Percentiles rank a stretch among this genome's conserved stretches.
These are phyloP conservation scores for Miichthys miiuy DNA, from an alignment of 2,797 vertebrate species.

Conservation along the genomic window DNA sequence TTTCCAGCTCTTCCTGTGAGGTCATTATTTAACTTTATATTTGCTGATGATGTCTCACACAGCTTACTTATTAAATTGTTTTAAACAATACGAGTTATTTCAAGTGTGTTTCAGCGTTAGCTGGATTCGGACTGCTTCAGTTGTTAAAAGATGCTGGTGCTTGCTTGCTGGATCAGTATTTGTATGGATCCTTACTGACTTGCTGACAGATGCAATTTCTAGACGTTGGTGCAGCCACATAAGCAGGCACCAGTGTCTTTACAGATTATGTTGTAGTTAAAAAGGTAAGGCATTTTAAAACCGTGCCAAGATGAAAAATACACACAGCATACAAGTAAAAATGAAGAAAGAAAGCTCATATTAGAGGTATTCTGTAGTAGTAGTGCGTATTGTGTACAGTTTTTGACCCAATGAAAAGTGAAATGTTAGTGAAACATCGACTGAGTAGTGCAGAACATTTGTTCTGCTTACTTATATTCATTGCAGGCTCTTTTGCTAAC, in stretches of 20 bases:
- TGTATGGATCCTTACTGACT: neutral
- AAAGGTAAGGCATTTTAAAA: neutral
- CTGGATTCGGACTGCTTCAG: neutral
- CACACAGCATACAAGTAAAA: neutral
- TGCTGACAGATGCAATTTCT: slow-evolving; percentile 15
- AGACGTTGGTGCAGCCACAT: neutral
- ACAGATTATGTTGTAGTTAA: neutral
- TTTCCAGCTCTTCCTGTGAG: neutral
- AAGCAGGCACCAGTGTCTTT: neutral
- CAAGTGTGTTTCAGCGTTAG: neutral
- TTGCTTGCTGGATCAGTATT: neutral
- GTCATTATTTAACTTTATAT: neutral
- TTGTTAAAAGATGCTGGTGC: neutral
- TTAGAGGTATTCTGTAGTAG: neutral
- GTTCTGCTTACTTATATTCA: neutral
- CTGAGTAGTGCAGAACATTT: neutral
- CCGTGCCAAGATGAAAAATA: neutral
- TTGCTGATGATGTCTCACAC: neutral
- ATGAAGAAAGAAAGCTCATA: neutral
- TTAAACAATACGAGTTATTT: slow-evolving; percentile 1
- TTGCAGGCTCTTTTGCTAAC: neutral
- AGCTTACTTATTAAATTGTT: neutral
- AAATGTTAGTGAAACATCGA: neutral
- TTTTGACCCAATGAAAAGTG: neutral
- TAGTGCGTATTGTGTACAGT: neutral